Base-by-base conservation (phyloP, 2,797 vertebrate species). In the Gadopsis marmoratus region DNA sequence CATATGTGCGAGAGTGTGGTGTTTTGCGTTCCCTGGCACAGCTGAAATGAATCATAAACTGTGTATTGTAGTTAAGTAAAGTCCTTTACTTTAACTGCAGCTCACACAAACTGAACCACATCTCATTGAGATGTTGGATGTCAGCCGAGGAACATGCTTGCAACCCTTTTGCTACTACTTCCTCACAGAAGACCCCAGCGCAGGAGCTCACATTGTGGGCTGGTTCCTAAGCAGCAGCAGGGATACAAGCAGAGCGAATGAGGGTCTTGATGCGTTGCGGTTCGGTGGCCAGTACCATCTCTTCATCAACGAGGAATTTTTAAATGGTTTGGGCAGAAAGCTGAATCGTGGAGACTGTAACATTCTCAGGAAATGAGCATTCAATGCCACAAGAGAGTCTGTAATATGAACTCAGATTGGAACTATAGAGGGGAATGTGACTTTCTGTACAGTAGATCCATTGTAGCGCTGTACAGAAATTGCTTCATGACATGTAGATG, bases 191-290 rank as follows among this genome's bases (percentile, higher is more conserved):
- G 13, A 41, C 13, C 37, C 47, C 68, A 29, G 39, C 11, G 41
- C 23, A 67, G 67, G 58, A 81, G 68, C 81, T 76, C 82, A 92
- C 87, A 89, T 91, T 81, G 81, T 84, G 87, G 88, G 65, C 70
- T 48, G 61, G 92, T 94, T 84, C 75, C 92, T 88, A 81, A 87
- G 93, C 89, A 93, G 79, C 86, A 73, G 66, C 70, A 9, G 39
- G 17, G 83, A 89, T 71, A 91, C 91, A 92, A 93, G 92, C 88
- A 91, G 51, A 86, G 26, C 78, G 76, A 83, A 87, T 86, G 69
- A 84, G 65, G 87, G 86, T 77, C 68, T 51, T 29, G 47, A 64
- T 74, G 70, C 71, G 71, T 68, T 37, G 60, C 66, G 83, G 81
- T 71, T 59, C 48, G 50, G 72, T 66, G 76, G 66, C 76, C 71